A percentile compares a stretch with the other conserved stretches of the same genome.
Conservation (phyloP, 2,113 vertebrate species). For the Vimba vimba region DNA sequence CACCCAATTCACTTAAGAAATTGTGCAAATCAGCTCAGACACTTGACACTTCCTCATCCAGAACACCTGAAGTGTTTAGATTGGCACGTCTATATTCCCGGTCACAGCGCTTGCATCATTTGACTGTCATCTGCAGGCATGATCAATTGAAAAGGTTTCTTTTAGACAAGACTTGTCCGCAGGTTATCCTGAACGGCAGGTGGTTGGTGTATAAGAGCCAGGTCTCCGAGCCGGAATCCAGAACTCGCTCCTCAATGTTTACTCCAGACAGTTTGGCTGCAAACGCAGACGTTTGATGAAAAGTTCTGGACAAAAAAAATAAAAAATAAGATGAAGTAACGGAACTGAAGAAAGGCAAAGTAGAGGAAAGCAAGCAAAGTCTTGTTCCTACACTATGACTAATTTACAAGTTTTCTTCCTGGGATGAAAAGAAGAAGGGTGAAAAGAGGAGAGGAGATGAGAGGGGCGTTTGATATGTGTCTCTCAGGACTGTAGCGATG, state of each 20-base stretch:
- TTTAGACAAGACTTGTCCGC: neutral
- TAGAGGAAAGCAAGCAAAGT: constrained; percentile 50
- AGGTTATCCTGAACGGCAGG: neutral
- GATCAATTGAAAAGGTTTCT: neutral
- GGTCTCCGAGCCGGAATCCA: neutral
- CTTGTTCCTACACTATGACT: constrained; percentile 86
- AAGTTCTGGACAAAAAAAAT: constrained; percentile 79
- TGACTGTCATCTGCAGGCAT: neutral
- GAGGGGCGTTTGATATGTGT: constrained; percentile 92
- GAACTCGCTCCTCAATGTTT: constrained; percentile 57
- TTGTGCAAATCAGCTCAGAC: too few species aligned
- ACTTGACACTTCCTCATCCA: too few species aligned
- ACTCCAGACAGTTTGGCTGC: constrained; percentile 57
- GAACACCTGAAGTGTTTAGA: too few species aligned
- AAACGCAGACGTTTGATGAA: constrained; percentile 77
- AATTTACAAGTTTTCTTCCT: constrained; percentile 89
- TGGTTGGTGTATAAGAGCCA: neutral
- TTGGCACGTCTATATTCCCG: neutral
- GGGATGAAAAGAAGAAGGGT: constrained; percentile 59
- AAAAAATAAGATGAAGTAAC: constrained; percentile 68
- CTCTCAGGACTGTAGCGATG: constrained; percentile 93
- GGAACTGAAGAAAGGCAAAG: constrained; percentile 39
- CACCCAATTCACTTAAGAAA: neutral
- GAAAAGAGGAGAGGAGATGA: constrained; percentile 76
- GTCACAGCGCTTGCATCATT: neutral